Evolutionary conservation across 1,140 invertebrate genomes (phyloP).

Genomic region (Copidosoma floridanum): DNA sequence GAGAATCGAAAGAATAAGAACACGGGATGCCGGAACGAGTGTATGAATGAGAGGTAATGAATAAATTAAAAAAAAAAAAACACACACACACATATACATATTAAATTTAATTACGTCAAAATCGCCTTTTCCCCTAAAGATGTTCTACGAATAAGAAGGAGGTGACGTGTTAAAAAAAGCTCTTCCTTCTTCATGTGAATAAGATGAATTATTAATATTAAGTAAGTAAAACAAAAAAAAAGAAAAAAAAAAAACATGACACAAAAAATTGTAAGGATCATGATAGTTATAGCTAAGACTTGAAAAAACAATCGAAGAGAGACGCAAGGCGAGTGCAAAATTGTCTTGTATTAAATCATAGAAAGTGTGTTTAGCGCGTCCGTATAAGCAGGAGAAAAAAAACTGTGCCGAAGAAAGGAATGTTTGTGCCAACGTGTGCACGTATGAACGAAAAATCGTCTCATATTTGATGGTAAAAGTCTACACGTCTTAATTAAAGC

Average conservation of each 20-base stretch:
- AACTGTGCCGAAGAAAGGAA: background rate
- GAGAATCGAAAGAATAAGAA: background rate
- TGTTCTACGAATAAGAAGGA: conserved; percentile 23
- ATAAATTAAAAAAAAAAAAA: background rate
- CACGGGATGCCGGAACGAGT: background rate
- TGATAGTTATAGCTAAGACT: conserved; percentile 8
- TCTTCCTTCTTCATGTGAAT: conserved; percentile 26
- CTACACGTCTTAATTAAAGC: too few species aligned
- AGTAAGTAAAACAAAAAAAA: background rate
- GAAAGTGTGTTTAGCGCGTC: conserved; percentile 8
- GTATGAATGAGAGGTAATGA: background rate
- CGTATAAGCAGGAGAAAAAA: background rate
- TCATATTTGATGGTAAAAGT: too few species aligned
- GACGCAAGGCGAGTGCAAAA: conserved; percentile 21
- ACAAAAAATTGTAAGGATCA: conserved; percentile 1
- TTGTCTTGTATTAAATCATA: conserved; percentile 22
- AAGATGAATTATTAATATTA: conserved; percentile 26
- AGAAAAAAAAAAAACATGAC: background rate
- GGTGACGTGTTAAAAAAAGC: conserved; percentile 8
- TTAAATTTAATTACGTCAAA: conserved; percentile 21
- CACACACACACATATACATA: too few species aligned
- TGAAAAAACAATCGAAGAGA: conserved; percentile 19
- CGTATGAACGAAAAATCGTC: too few species aligned
- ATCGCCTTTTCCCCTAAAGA: conserved; percentile 27
- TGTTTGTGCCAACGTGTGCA: too few species aligned